Conservation (phyloP, 1,140 invertebrate species). For the Acromyrmex heyeri region DNA sequence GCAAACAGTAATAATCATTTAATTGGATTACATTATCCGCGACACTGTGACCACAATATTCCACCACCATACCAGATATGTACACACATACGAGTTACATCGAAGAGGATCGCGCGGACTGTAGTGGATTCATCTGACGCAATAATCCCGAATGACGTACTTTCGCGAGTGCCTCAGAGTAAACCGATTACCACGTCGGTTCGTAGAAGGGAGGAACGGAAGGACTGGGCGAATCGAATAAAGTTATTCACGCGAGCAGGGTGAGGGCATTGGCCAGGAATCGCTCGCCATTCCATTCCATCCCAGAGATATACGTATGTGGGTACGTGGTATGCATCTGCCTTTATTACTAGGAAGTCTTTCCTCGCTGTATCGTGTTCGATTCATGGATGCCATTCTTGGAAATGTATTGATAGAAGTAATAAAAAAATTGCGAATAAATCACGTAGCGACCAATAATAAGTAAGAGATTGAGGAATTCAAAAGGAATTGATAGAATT, state of each 20-base stretch:
- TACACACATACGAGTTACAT: not conserved
- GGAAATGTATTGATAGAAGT: not conserved
- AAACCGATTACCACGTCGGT: slow-evolving; percentile 70
- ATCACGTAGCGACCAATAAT: slow-evolving; percentile 5
- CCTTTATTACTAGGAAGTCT: slow-evolving; percentile 37
- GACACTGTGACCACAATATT: slow-evolving; percentile 58
- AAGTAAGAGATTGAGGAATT: not conserved
- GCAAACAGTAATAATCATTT: slow-evolving; percentile 58
- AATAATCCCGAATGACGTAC: slow-evolving; percentile 74
- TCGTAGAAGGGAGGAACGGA: slow-evolving; percentile 13
- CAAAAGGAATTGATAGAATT: not conserved
- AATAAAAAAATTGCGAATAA: slow-evolving; percentile 9
- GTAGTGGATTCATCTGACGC: slow-evolving; percentile 64
- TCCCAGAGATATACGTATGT: slow-evolving; percentile 35
- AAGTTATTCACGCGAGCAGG: slow-evolving; percentile 67
- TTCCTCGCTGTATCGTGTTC: slow-evolving; percentile 18
- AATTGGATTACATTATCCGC: slow-evolving; percentile 63
- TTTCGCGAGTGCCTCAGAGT: slow-evolving; percentile 66
- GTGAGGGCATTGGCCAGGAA: slow-evolving; percentile 50
- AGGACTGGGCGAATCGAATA: slow-evolving; percentile 57
- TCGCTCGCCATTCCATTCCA: slow-evolving; percentile 47
- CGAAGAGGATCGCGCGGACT: slow-evolving; percentile 26
- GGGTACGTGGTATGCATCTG: slow-evolving; percentile 39
- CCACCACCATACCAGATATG: not conserved
- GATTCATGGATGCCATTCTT: not conserved